These are phyloP conservation scores for Rhyacichthys aspro DNA, from an alignment of 2,797 vertebrate species.

Conservation along the genomic window DNA sequence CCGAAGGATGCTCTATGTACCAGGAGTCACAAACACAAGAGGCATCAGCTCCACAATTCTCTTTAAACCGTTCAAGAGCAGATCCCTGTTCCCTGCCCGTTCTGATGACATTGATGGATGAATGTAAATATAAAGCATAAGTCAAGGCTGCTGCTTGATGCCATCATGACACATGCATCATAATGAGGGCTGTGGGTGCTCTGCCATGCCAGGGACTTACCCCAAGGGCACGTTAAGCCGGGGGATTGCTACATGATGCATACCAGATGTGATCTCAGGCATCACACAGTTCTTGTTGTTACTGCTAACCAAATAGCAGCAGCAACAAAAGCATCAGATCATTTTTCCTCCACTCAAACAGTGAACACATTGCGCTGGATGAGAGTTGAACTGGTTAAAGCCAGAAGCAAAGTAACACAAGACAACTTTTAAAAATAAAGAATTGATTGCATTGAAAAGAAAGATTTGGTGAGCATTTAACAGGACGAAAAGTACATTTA, in stretches of 20 bases:
- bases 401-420: slow-evolving; percentile 59
- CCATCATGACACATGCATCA: slow-evolving; percentile 74
- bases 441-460: slow-evolving; percentile 27
- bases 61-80: slow-evolving; percentile 51
- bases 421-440: slow-evolving; percentile 47
- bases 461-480: slow-evolving; percentile 32
- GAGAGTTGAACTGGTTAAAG: slow-evolving; percentile 46
- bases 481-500: neutral
- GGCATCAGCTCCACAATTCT: slow-evolving; percentile 24
- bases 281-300: slow-evolving; percentile 72
- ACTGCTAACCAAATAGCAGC: slow-evolving; percentile 70
- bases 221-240: slow-evolving; percentile 49
- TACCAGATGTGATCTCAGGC: slow-evolving; percentile 76
- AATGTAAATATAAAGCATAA: slow-evolving; percentile 75
- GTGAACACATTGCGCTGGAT: slow-evolving; percentile 59
- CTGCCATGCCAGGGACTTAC: slow-evolving; percentile 58
- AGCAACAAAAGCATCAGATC: slow-evolving; percentile 62
- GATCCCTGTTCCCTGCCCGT: slow-evolving; percentile 59
- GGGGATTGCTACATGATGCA: slow-evolving; percentile 72
- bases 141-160: slow-evolving; percentile 71
- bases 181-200: slow-evolving; percentile 77
- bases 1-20: slow-evolving; percentile 38
- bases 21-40: slow-evolving; percentile 47
- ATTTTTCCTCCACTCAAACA: slow-evolving; percentile 68
- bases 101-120: slow-evolving; percentile 72